phyloP scores from a whole-genome alignment of 2,888 invertebrate genomes.

The Ophion ventricosus region DNA sequence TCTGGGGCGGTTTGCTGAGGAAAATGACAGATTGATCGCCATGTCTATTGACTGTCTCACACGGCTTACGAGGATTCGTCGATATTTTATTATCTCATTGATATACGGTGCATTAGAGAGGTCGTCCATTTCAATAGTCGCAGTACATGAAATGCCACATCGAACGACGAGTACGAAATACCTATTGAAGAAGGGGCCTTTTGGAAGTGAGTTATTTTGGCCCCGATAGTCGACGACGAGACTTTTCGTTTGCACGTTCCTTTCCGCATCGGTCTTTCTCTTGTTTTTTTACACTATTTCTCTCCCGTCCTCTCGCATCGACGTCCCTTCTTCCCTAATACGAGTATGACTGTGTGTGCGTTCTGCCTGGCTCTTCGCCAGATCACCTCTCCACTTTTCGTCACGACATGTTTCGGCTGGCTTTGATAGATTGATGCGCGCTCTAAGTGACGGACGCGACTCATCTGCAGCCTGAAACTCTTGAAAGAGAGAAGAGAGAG shows the following conservation, averaged over 20 bases:
- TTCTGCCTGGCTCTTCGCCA: conserved; percentile 73
- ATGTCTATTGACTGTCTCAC: not conserved
- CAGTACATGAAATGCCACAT: not conserved
- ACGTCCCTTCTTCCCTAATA: not conserved
- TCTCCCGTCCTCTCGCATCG: conserved; percentile 23
- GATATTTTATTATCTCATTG: conserved; percentile 1
- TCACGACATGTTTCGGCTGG: conserved; percentile 74
- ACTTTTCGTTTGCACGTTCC: conserved; percentile 54
- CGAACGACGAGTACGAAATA: conserved; percentile 10
- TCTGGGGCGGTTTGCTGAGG: not conserved
- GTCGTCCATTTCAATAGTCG: conserved; percentile 8
- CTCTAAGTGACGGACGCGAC: conserved; percentile 74
- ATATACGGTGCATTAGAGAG: conserved; percentile 10
- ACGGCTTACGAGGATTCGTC: not conserved
- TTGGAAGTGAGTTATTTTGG: conserved; percentile 47
- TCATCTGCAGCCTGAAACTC: conserved; percentile 70
- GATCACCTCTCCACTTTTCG: conserved; percentile 77
- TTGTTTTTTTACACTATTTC: conserved; percentile 5
- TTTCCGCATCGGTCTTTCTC: not conserved
- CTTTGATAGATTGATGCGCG: conserved; percentile 77
- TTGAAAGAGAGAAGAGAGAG: conserved; percentile 33
- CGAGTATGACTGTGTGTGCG: conserved; percentile 43
- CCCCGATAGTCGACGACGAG: conserved; percentile 34
- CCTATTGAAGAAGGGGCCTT: conserved; percentile 51
- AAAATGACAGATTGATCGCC: not conserved